Base-by-base conservation (phyloP, 2,113 vertebrate species). In the Naja naja region DNA sequence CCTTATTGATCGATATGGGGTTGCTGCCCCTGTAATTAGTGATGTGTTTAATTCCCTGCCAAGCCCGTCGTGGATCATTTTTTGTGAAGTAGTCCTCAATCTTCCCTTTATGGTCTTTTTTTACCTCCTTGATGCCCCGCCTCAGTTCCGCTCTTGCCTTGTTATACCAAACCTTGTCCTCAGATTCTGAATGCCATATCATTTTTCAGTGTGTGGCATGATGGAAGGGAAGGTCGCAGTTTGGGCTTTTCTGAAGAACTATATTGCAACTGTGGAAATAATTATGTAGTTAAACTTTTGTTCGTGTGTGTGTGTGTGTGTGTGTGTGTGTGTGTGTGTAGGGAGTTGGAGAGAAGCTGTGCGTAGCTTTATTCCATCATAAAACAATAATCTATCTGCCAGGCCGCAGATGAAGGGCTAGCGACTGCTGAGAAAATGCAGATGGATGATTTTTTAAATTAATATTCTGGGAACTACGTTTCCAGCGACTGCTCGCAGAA, bases 171-270 rank as follows among this genome's bases (percentile, higher is more conserved):
- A n/a, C n/a, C n/a, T n/a, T n/a, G n/a, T n/a, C n/a, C n/a, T n/a
- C n/a, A n/a, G n/a, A n/a, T n/a, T n/a, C n/a, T n/a, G n/a, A n/a
- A n/a, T n/a, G n/a, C n/a, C n/a, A n/a, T n/a, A n/a, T n/a, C n/a
- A n/a, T 97, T 94, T 60, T 69, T 60, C 14, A 34, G 12, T 69
- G n/a, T 30, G 14, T 5, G 18, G 90, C 94, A 89, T 91, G 95
- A 95, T 54, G 49, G 56, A 34, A 87, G 56, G 12, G 56, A 45
- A 69, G 14, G 43, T 23, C 34, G 58, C 20, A 47, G 3, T 45
- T 85, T 91, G 53, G 49, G n/a, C 22, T 55, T 90, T 93, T 95
- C 91, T 94, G 30, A 0, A 92, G 93, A n/a, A 58, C 87, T 10
- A 7, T 64, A 93, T 96, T 0, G 0, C 25, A 90, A 93, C 12